These are phyloP conservation scores for Egretta garzetta DNA, from an alignment of 2,113 vertebrate species.

Conservation along the genomic window DNA sequence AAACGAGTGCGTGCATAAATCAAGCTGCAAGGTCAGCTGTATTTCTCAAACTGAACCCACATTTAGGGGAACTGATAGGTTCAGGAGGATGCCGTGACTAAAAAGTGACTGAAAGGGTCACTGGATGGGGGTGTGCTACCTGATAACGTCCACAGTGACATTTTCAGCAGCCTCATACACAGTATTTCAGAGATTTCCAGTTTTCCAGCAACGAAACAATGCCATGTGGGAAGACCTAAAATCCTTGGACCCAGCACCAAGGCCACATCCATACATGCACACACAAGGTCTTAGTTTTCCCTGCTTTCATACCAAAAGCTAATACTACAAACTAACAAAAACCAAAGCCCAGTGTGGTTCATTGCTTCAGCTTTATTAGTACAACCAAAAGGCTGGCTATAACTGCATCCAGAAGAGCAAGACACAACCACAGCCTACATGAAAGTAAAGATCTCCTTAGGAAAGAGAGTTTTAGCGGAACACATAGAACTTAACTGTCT, in stretches of 20 bases:
- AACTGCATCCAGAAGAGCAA: background rate
- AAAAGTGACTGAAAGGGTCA: background rate
- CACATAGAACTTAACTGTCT: background rate
- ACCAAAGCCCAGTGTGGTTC: background rate
- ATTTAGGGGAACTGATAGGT: background rate
- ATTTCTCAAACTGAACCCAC: background rate
- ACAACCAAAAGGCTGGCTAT: background rate
- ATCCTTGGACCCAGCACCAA: background rate
- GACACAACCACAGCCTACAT: background rate
- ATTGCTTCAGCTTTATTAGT: background rate
- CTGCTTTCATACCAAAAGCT: background rate
- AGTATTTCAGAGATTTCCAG: background rate
- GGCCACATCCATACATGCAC: background rate
- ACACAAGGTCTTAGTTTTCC: background rate
- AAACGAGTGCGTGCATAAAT: background rate
- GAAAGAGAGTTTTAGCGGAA: background rate
- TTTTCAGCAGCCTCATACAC: background rate
- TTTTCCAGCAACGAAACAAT: background rate
- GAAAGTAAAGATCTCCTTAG: background rate
- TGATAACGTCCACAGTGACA: background rate
- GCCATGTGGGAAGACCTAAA: background rate
- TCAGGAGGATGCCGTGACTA: background rate
- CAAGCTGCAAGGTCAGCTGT: background rate
- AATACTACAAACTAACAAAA: background rate
- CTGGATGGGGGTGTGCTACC: background rate